Percentiles rank a stretch among this genome's conserved stretches.
Evolutionary conservation across 2,113 vertebrate genomes (phyloP).

Genomic region (Gopherus evgoodei): DNA sequence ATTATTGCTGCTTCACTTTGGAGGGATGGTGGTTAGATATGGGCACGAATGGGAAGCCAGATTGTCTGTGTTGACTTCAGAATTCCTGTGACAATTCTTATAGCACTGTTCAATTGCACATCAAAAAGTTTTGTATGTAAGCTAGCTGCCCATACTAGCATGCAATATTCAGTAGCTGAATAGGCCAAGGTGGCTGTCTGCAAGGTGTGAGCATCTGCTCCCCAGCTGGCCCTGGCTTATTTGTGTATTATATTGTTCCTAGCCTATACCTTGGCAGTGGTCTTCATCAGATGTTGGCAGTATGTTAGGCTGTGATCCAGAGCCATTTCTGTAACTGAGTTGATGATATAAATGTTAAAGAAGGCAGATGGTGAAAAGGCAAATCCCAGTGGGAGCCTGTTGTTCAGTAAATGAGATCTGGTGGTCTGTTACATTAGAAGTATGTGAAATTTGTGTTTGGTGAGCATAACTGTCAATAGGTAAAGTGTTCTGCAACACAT

Average conservation of each 20-base stretch:
- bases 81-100: background rate
- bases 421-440: background rate
- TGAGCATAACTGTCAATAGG: background rate
- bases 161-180: background rate
- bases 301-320: background rate
- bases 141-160: background rate
- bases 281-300: background rate
- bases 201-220: background rate
- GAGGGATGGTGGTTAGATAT: background rate
- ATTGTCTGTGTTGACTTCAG: background rate
- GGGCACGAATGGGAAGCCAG: background rate
- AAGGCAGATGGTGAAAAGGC: background rate
- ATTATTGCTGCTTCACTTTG: background rate
- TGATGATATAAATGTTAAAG: background rate
- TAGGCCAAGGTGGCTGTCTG: background rate
- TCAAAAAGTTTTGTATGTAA: background rate
- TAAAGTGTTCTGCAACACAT: background rate
- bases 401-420: background rate
- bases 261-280: background rate
- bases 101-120: background rate
- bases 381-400: background rate
- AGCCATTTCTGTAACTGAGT: background rate
- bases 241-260: background rate
- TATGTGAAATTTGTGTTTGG: background rate
- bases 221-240: background rate